Percentiles rank a stretch among this genome's conserved stretches.
Conservation (phyloP, 2,113 vertebrate genomes). For the Peucedramus taeniatus region DNA sequence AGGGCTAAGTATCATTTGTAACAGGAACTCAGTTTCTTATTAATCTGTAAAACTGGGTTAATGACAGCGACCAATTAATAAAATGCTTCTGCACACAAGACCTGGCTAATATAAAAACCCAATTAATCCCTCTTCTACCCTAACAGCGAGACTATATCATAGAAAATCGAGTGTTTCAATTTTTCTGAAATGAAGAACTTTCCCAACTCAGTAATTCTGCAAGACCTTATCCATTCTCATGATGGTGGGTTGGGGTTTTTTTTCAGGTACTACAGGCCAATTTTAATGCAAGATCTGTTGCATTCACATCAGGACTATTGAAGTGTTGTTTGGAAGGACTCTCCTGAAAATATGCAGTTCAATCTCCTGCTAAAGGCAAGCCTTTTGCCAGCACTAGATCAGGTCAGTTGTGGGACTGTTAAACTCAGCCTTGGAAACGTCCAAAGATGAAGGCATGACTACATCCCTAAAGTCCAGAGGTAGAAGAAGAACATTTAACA, state of each 20-base stretch:
- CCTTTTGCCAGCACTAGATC: background rate
- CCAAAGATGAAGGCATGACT: background rate
- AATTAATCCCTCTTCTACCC: background rate
- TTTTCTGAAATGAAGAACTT: background rate
- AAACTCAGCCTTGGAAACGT: background rate
- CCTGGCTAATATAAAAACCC: background rate
- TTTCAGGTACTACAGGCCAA: background rate
- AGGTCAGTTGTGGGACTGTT: background rate
- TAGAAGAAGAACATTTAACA: background rate
- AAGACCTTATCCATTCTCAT: background rate
- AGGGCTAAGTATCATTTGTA: background rate
- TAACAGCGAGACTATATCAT: background rate
- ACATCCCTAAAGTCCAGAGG: background rate
- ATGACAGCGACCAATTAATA: background rate
- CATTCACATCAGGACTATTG: background rate
- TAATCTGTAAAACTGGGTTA: background rate
- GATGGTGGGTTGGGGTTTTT: background rate
- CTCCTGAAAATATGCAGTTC: background rate
- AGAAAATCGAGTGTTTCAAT: background rate
- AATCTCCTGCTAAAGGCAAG: background rate
- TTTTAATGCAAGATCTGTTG: background rate
- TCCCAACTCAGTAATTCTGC: background rate
- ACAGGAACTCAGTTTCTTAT: background rate
- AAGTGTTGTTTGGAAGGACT: background rate
- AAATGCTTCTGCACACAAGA: background rate